Evolutionary conservation across 2,113 vertebrate genomes (phyloP), one percentile per base, ranked within the genome.

Genomic region (Equus przewalskii): DNA sequence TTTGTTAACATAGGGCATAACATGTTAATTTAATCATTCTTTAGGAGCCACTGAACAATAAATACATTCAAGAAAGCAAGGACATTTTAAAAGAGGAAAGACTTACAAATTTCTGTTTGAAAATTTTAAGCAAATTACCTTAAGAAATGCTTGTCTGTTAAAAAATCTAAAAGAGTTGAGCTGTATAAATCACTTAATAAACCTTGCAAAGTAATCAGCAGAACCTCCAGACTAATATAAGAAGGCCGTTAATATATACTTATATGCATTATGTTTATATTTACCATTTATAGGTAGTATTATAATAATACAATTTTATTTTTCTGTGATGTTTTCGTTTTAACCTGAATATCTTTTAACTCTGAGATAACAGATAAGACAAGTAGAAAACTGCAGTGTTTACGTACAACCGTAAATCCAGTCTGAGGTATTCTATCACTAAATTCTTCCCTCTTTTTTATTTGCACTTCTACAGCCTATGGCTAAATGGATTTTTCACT

Each of bases 31-130:
- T 84, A 54, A 82, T 3, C 36, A 89, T 89, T 91, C 2, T n/a
- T 83, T 79, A 49, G 21, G 36, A n/a, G 22, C 13, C 18, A 93
- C 49, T 64, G 36, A 92, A 81, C 41, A 79, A 72, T n/a, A 78
- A 94, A 78, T 33, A 65, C 5, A 79, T 73, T 80, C 49, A 44
- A 84, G 79, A 94, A 92, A 93, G 16, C 13, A 87, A 89, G 30
- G 36, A 58, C 7, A 62, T 51, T 85, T 91, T 67, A 69, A 94
- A 92, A 89, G 46, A 33, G 33, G 6, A 83, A 93, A 89, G 58
- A 54, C 28, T 82, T 93, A 33, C 19, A 93, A 95, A 95, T 95
- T 97, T 94, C 78, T 91, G 8, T 96, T 86, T 91, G 92, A 83
- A 96, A 96, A 91, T 70, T 76, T 75, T 89, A 82, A 96, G 46